A percentile compares a stretch with the other conserved stretches of the same genome.
phyloP scores from a whole-genome alignment of 2,113 vertebrate genomes.

The Aspiorhynchus laticeps region DNA sequence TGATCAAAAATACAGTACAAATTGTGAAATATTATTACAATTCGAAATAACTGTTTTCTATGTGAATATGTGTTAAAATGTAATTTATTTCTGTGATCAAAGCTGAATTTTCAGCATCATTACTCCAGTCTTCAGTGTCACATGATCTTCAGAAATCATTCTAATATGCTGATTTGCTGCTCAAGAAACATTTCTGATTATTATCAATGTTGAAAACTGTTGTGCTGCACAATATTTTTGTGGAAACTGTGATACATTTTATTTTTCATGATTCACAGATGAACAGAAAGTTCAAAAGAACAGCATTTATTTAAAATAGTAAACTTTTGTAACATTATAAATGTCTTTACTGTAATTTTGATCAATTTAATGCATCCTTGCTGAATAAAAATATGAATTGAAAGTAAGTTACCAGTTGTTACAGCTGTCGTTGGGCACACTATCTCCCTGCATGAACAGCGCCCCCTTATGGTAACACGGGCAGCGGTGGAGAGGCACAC shows the following conservation, averaged over 20 bases:
- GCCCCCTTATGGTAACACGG: slow-evolving; percentile 80
- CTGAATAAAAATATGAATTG: neutral
- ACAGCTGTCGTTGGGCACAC: slow-evolving; percentile 72
- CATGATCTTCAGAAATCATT: neutral
- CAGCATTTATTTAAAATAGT: neutral
- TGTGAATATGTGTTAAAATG: neutral
- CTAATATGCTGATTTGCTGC: neutral
- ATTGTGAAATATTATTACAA: neutral
- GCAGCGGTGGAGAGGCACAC: slow-evolving; percentile 74
- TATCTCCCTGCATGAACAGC: slow-evolving; percentile 64
- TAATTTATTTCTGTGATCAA: neutral
- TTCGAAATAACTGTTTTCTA: neutral
- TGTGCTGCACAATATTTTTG: neutral
- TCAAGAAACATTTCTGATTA: neutral
- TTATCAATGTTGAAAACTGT: neutral
- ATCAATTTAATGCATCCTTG: neutral
- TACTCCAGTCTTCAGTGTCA: neutral
- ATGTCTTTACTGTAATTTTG: neutral
- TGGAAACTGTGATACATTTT: neutral
- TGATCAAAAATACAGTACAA: neutral
- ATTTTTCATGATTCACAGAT: neutral
- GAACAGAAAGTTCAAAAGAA: neutral
- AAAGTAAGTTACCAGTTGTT: slow-evolving; percentile 82
- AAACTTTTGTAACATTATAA: neutral
- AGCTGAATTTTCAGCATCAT: neutral